Base-by-base conservation (phyloP, 2,888 invertebrate genomes). In the Xylocampa areola region DNA sequence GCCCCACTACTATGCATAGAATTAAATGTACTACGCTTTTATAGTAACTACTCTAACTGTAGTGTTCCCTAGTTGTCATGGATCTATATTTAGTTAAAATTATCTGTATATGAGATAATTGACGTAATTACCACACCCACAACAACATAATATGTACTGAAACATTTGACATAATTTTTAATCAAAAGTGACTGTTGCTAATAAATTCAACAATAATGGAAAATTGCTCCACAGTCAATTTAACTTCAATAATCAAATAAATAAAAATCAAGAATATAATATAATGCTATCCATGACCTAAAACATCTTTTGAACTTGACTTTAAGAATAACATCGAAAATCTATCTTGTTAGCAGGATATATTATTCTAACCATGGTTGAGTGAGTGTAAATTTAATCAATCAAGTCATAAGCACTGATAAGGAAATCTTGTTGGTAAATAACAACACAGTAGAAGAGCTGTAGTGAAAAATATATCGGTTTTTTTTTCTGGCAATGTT, bases 391-490 rank as follows among this genome's bases (percentile, higher is more conserved):
- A 17, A 43, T 17, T 19, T 49, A 36, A 51, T 68, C 53, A 54
- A 68, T 64, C 54, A 64, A 35, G 14, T 16, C 14, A 14, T 32
- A 21, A 40, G 44, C 44, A 45, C 44, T 66, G 67, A 49, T 54
- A 61, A 65, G 25, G 8, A 57, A 47, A 16, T 29, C 17, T 57
- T 75, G 64, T 73, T 73, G 25, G 64, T 75, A 75, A 71, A 75
- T 68, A 74, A 60, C 27, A 73, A 51, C 39, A 64, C 59, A 54
- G 52, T 23, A n/a, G 8, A 6, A 25, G 0, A 1, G 4, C 21
- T 41, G 44, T 23, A 36, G 40, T 40, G 29, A 44, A 35, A 63
- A 68, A 63, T 57, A 59, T 61, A n/a, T n/a, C n/a, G n/a, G n/a
- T 69, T 66, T 61, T 45, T 48, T 55, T 45, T 66, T 64, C 61